Base-by-base conservation (phyloP, 2,113 vertebrate genomes). In the Zosterops hypoxanthus region DNA sequence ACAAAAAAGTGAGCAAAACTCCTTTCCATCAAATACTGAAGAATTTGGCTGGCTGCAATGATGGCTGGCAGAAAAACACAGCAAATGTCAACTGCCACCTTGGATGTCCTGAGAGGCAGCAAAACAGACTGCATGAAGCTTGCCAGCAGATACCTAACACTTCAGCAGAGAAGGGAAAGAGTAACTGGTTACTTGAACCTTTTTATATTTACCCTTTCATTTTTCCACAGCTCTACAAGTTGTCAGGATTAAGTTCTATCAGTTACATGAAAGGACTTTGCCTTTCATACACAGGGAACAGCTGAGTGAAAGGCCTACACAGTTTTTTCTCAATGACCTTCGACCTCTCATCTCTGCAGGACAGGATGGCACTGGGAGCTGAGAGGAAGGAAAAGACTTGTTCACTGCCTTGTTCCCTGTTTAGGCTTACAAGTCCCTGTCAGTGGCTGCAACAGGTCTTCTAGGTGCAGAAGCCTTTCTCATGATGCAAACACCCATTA, bases 351-450 rank as follows among this genome's bases (percentile, higher is more conserved):
- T 47, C 24, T 64, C 33, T 44, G 23, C 4, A 50, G 49, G 41
- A 70, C 0, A 0, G 23, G 17, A 25, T 46, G 42, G 22, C 11
- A 70, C 3, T 3, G 5, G 6, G 11, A 19, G 7, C 3, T 28
- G 23, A 85, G 15, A n/a, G 25, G 22, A 42, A 77, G 41, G 17
- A 77, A 28, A 41, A 33, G 24, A 69, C 18, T 39, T 66, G 14
- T 12, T 83, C 29, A 44, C 12, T 21, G 7, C 47, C 41, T 52
- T 34, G 11, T 18, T 73, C 24, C 31, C 26, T 82, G 3, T 49
- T 79, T 17, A 68, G 57, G 25, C 17, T 71, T 78, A 33, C 0
- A 0, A 49, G 36, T 49, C n/a, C 28, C 24, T 31, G 21, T 33
- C 31, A 87, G 56, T 28, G 56, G 55, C 69, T 92, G 53, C 55